Evolutionary conservation across 2,888 invertebrate species (phyloP).

Genomic region (Sisyra nigra): DNA sequence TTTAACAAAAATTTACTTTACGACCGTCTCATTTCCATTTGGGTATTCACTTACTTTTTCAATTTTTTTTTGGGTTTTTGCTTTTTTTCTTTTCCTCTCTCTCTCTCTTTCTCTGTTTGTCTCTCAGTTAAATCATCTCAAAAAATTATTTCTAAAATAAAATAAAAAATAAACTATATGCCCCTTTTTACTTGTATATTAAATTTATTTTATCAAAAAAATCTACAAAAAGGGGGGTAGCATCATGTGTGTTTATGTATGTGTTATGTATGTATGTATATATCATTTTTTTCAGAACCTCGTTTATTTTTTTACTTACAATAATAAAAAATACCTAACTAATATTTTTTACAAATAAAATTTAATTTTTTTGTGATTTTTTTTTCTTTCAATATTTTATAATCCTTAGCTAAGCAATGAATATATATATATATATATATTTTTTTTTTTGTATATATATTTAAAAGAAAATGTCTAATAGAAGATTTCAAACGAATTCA

Average conservation of each 20-base stretch:
- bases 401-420: constrained; percentile 23
- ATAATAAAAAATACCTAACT: constrained; percentile 25
- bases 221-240: neutral
- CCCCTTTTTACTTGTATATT: neutral
- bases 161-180: no score
- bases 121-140: no score
- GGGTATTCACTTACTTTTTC: neutral
- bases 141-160: no score
- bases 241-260: constrained; percentile 1
- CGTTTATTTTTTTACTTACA: constrained; percentile 21
- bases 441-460: constrained; percentile 1
- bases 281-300: neutral
- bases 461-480: neutral
- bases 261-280: neutral
- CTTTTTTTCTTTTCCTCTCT: no score
- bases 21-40: neutral
- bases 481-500: neutral
- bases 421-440: constrained; percentile 16
- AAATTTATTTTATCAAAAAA: neutral
- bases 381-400: no score
- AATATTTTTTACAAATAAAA: constrained; percentile 31
- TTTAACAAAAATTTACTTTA: no score
- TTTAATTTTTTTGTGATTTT: constrained; percentile 14
- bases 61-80: no score
- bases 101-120: no score